A percentile compares a stretch with the other conserved stretches of the same genome.
These are phyloP conservation scores for Malachius bipustulatus DNA, from an alignment of 2,888 invertebrate species.

Conservation along the genomic window DNA sequence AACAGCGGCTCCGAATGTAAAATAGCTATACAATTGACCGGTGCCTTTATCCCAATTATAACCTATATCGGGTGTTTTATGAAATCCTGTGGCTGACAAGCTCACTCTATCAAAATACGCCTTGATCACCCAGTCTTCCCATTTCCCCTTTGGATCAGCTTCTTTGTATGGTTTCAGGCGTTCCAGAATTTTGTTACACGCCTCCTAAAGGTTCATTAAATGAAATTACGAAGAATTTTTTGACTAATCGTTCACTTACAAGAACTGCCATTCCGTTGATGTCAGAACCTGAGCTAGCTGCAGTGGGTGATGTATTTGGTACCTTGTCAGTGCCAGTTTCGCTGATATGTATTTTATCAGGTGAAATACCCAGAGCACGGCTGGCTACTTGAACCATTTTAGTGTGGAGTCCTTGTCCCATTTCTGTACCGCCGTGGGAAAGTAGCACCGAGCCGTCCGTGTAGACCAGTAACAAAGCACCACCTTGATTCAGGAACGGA, in stretches of 20 bases:
- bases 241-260: no score
- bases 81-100: conserved; percentile 74
- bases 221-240: no score
- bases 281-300: conserved; percentile 81
- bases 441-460: conserved; percentile 79
- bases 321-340: conserved; percentile 85
- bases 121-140: conserved; percentile 71
- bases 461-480: conserved; percentile 80
- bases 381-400: conserved; percentile 92
- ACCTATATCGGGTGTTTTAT: conserved; percentile 62
- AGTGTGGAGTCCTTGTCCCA: conserved; percentile 93
- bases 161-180: conserved; percentile 64
- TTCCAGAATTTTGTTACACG: conserved; percentile 62
- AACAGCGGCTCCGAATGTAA: conserved; percentile 73
- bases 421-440: conserved; percentile 89
- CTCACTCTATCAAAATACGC: conserved; percentile 70
- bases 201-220: conserved; percentile 46
- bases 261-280: conserved; percentile 85
- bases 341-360: conserved; percentile 63
- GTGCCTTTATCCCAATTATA: conserved; percentile 57
- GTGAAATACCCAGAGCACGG: conserved; percentile 54
- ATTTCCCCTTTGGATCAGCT: conserved; percentile 61
- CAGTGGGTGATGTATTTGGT: conserved; percentile 82
- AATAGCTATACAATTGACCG: conserved; percentile 72
- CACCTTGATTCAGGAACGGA: conserved; percentile 69